These are phyloP conservation scores for Lathamus discolor DNA, from an alignment of 2,113 vertebrate genomes.

Conservation along the genomic window DNA sequence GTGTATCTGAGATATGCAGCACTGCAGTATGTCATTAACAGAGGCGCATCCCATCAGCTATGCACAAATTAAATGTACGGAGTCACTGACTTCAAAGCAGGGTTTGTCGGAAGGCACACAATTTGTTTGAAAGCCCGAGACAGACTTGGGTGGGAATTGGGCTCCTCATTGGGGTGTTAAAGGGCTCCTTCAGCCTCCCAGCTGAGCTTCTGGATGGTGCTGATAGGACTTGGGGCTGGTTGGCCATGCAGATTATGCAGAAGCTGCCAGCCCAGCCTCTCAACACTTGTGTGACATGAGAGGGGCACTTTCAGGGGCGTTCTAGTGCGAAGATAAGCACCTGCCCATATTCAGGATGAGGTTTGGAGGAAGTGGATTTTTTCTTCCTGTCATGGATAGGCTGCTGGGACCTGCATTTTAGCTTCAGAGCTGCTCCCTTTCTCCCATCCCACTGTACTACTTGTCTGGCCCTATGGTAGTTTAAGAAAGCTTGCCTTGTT, in stretches of 20 bases:
- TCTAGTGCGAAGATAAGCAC: constrained; percentile 20
- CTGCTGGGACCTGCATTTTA: not conserved
- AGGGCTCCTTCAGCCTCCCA: not conserved
- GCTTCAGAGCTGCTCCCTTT: not conserved
- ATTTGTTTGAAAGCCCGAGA: not conserved
- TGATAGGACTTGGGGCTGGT: constrained; percentile 12
- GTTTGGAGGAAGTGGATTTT: not conserved
- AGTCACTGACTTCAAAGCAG: not conserved
- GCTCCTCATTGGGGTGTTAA: not conserved
- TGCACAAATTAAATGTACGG: not conserved
- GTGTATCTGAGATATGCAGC: not conserved
- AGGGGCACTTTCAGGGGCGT: not conserved
- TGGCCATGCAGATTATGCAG: not conserved
- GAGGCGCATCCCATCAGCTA: not conserved
- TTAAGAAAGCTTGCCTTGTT: not conserved
- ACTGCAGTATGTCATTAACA: not conserved
- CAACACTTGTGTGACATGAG: not conserved
- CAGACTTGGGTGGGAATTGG: not conserved
- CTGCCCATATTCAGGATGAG: not conserved
- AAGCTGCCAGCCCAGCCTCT: constrained; percentile 12
- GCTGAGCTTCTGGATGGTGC: constrained; percentile 23
- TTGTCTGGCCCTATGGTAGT: not conserved
- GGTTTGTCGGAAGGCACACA: not conserved
- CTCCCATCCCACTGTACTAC: not conserved
- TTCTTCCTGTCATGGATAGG: not conserved